phyloP scores from a whole-genome alignment of 2,113 vertebrate species.

The Brienomyrus brachyistius region DNA sequence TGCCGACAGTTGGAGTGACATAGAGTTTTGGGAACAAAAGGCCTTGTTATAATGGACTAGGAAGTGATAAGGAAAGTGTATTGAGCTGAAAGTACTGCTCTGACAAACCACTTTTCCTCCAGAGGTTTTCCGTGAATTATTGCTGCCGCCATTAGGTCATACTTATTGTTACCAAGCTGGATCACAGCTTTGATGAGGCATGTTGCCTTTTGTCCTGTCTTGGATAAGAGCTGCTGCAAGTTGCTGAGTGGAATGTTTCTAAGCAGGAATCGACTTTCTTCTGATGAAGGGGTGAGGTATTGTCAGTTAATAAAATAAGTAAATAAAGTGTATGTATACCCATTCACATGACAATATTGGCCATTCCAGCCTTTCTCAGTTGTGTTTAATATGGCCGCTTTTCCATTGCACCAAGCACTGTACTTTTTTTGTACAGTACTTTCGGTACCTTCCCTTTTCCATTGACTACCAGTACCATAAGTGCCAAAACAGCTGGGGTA shows the following conservation, averaged over 20 bases:
- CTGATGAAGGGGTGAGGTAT: neutral
- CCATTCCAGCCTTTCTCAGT: neutral
- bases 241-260: slow-evolving; percentile 5
- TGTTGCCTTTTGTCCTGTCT: neutral
- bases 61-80: slow-evolving; percentile 88
- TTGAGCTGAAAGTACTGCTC: slow-evolving; percentile 70
- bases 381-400: neutral
- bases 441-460: too few relatives aligned
- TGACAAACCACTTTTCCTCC: slow-evolving; percentile 72
- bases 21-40: slow-evolving; percentile 68
- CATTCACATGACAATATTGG: neutral
- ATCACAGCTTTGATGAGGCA: slow-evolving; percentile 36
- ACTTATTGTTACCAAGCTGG: slow-evolving; percentile 71
- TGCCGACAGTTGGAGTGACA: slow-evolving; percentile 20
- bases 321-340: neutral
- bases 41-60: slow-evolving; percentile 70
- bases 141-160: slow-evolving; percentile 77
- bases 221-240: neutral
- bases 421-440: too few relatives aligned
- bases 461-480: too few relatives aligned
- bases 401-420: too few relatives aligned
- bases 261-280: neutral
- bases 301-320: neutral
- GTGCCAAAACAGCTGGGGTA: too few relatives aligned
- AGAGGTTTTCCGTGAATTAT: slow-evolving; percentile 94